Conservation (phyloP, 2,888 invertebrate species). For the Petrophora chlorosata region DNA sequence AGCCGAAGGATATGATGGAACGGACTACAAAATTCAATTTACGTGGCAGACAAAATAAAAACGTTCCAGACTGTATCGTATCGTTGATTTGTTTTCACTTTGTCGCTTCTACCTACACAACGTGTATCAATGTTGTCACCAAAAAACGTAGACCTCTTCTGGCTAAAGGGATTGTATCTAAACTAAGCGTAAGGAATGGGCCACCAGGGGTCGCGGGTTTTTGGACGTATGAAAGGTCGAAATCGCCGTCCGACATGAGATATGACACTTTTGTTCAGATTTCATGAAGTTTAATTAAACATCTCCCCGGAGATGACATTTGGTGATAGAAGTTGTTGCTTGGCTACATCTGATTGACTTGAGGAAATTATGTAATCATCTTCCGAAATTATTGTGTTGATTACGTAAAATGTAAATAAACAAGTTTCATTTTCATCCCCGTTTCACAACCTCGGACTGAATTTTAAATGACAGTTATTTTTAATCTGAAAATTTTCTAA, state of each 20-base stretch:
- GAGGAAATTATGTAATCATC: slow-evolving; percentile 57
- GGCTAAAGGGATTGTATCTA: slow-evolving; percentile 12
- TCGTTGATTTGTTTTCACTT: slow-evolving; percentile 76
- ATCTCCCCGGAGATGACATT: slow-evolving; percentile 49
- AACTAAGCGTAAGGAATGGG: slow-evolving; percentile 29
- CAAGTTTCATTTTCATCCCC: too few species aligned
- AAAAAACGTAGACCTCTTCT: slow-evolving; percentile 44
- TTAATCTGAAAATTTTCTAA: too few species aligned
- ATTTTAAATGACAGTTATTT: neutral
- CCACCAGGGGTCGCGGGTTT: slow-evolving; percentile 37
- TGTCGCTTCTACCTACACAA: slow-evolving; percentile 55
- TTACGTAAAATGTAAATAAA: too few species aligned
- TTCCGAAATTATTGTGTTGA: neutral
- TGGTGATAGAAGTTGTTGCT: slow-evolving; percentile 42
- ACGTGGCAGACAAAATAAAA: slow-evolving; percentile 78
- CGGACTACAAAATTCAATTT: slow-evolving; percentile 77
- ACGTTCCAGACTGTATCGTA: slow-evolving; percentile 62
- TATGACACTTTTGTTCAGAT: slow-evolving; percentile 63
- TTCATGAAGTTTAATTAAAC: slow-evolving; percentile 70
- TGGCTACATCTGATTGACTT: slow-evolving; percentile 60
- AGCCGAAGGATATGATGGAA: slow-evolving; percentile 59
- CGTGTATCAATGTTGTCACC: slow-evolving; percentile 51
- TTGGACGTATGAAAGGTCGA: slow-evolving; percentile 52
- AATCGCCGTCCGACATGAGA: slow-evolving; percentile 53
- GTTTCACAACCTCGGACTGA: neutral